Conservation (phyloP, 2,113 vertebrate genomes). For the Chaetodon auriga region DNA sequence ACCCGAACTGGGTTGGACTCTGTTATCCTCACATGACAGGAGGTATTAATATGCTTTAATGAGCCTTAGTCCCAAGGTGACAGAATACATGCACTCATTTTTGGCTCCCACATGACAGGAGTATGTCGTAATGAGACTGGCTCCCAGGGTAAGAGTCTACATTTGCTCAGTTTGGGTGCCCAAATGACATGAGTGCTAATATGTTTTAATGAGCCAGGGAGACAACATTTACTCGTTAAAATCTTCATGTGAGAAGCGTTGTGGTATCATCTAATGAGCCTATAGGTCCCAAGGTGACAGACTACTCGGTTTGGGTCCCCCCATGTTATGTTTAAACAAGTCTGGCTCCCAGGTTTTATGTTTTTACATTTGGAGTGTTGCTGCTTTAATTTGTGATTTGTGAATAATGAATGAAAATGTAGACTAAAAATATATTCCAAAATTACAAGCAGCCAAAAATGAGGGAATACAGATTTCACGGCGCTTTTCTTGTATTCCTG, state of each 20-base stretch:
- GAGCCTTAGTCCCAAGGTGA: conserved; percentile 49
- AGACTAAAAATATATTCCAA: background rate
- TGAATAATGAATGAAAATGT: conserved; percentile 32
- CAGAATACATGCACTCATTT: conserved; percentile 34
- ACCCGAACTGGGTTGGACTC: conserved; percentile 44
- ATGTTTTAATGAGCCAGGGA: conserved; percentile 54
- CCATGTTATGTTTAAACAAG: conserved; percentile 30
- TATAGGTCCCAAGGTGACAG: conserved; percentile 35
- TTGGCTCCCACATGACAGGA: conserved; percentile 44
- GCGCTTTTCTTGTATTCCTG: background rate
- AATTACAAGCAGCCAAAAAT: background rate
- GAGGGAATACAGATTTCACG: background rate
- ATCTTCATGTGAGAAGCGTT: conserved; percentile 13
- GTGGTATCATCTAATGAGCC: conserved; percentile 47
- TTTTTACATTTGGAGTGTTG: background rate
- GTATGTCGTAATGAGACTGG: conserved; percentile 49
- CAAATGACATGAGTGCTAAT: conserved; percentile 50
- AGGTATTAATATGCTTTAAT: conserved; percentile 63
- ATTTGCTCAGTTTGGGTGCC: conserved; percentile 37
- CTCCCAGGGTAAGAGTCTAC: conserved; percentile 14
- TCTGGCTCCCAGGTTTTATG: conserved; percentile 21
- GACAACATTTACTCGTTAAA: conserved; percentile 27
- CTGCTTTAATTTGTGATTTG: conserved; percentile 30
- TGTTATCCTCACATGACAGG: conserved; percentile 56
- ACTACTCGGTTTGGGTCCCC: conserved; percentile 4